phyloP scores from a whole-genome alignment of 2,888 invertebrate genomes.

The Rotaria macrura region DNA sequence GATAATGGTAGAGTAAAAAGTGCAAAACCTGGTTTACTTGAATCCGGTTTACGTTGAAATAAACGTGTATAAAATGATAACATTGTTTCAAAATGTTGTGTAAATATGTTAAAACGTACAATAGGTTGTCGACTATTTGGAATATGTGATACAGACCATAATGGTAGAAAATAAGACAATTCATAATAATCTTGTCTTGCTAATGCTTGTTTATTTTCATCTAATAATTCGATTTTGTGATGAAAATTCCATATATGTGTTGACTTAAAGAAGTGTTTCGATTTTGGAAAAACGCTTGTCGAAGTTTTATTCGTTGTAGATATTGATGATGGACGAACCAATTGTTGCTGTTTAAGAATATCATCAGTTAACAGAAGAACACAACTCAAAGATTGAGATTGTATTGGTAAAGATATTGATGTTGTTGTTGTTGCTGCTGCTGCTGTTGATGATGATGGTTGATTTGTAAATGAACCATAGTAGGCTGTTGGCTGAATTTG shows the following conservation, averaged over 20 bases:
- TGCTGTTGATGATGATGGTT: not conserved
- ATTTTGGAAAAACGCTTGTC: not conserved
- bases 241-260: constrained; percentile 29
- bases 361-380: constrained; percentile 14
- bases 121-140: constrained; percentile 17
- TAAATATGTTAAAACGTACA: constrained; percentile 30
- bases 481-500: constrained; percentile 5
- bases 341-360: constrained; percentile 14
- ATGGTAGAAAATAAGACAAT: constrained; percentile 10
- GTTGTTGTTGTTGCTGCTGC: not conserved
- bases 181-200: constrained; percentile 31
- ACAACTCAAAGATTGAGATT: constrained; percentile 20
- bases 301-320: not conserved
- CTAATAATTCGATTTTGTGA: constrained; percentile 32
- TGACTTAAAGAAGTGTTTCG: constrained; percentile 7
- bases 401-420: not conserved
- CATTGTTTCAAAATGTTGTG: constrained; percentile 31
- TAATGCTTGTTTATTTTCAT: constrained; percentile 28
- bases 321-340: not conserved
- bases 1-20: constrained; percentile 24
- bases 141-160: constrained; percentile 30
- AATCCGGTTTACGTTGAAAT: constrained; percentile 29
- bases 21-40: constrained; percentile 29
- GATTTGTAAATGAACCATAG: not conserved
- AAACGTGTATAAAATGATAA: constrained; percentile 29